phyloP scores from a whole-genome alignment of 2,797 vertebrate genomes.

The Sebastes cheni region DNA sequence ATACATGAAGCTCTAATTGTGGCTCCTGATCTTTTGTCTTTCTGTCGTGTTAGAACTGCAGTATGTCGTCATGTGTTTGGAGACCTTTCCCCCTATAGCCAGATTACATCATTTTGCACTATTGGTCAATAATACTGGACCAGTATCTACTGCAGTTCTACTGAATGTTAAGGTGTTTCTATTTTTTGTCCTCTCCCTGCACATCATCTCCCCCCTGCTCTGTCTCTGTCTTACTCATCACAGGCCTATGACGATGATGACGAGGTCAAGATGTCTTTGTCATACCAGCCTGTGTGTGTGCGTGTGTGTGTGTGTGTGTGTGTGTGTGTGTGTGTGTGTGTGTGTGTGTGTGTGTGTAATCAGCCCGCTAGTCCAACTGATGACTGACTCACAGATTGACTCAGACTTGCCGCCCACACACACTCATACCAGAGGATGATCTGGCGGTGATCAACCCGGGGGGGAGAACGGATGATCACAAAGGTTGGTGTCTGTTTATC shows the following conservation, averaged over 20 bases:
- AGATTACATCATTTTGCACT: background rate
- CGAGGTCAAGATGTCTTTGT: slow-evolving; percentile 33
- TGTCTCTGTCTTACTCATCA: background rate
- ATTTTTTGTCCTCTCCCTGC: background rate
- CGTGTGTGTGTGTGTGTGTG: background rate
- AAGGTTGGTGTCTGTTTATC: slow-evolving; percentile 1
- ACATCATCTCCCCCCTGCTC: background rate
- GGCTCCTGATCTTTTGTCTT: background rate
- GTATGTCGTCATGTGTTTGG: background rate
- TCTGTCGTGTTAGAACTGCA: background rate
- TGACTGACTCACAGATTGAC: slow-evolving; percentile 46
- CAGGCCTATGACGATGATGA: slow-evolving; percentile 12
- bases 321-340: background rate
- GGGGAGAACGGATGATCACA: background rate
- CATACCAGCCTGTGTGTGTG: background rate
- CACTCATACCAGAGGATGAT: slow-evolving; percentile 29
- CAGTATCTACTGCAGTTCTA: background rate
- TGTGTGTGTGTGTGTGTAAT: slow-evolving; percentile 9
- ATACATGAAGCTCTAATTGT: background rate
- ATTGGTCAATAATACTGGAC: background rate
- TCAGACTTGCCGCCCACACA: slow-evolving; percentile 39
- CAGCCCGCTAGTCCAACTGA: slow-evolving; percentile 12
- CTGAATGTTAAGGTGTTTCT: background rate
- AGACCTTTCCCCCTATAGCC: background rate
- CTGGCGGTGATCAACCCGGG: background rate